Base-by-base conservation (phyloP, 30 jellyfish, hydroid and myxozoan species). In the Rhopilema esculentum region DNA sequence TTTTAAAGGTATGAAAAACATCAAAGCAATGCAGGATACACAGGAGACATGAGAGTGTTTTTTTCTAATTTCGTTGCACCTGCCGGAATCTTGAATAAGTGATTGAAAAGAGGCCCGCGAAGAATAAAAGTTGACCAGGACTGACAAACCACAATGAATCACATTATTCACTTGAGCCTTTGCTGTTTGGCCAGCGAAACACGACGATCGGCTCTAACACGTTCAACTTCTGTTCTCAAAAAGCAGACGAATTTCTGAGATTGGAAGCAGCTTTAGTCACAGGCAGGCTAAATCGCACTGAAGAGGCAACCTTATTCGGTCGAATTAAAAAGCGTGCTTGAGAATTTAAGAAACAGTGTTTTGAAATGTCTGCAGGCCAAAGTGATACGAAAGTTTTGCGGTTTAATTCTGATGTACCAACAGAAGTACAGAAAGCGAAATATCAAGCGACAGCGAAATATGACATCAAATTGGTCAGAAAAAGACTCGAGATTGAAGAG, bases 401-500 rank as follows among this genome's bases (percentile, higher is more conserved):
- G 29, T 92, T 92, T 77, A 81, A 67, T 48, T 28, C 91, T 51
- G 97, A 87, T 23, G 92, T 89, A 18, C 92, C 90, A 48, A 80
- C 66, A 61, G 92, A 82, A 62, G 83, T 77, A 31, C 84, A 84
- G 77, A 29, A 86, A 69, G 79, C 90, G 33, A 93, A 93, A 61
- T 93, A 93, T 72, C 98, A 93, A 72, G 95, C 97, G 16, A 93
- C 98, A 18, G 98, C 97, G 0, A 93, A 93, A 75, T 93, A 93
- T 63, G 97, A 93, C 52, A 72, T 97, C 61, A 88, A 77, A 77
- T 84, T 97, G 26, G 91, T 93, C 65, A 88, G 87, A 83, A 77
- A 83, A 70, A 69, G 98, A 72, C 78, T 93, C 74, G 95, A 84
- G 30, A 70, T 93, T 27, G 98, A 93, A 67, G 98, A 88, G 57